Base-by-base conservation (phyloP, 2,888 invertebrate genomes). In the Drosophila lacicola region DNA sequence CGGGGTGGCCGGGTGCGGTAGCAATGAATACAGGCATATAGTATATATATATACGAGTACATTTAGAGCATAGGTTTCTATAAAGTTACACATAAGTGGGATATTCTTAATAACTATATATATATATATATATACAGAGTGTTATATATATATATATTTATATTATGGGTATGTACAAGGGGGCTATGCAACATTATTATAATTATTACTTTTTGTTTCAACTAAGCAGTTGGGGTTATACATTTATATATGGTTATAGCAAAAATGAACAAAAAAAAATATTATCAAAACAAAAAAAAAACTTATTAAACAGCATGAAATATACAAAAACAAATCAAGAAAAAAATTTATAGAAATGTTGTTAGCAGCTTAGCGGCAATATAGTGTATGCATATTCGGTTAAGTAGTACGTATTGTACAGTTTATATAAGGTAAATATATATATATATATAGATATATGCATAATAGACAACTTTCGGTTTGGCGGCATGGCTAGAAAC, bases 131-230 rank as follows among this genome's bases (percentile, higher is more conserved):
- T 17, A 46, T 36, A 39, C 25, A 42, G 1, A 2, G 25, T 25
- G 1, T 2, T 49, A 61, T 39, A 68, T 19, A 49, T 36, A 51
- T 65, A 29, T 46, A 51, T 61, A 51, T 58, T 41, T 70, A 60
- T 47, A 41, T 39, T 63, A 42, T 58, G 57, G 68, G 58, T 71
- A 70, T 71, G 57, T 71, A 71, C 70, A 70, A 45, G 36, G 57
- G 45, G 57, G 45, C 37, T 51, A 45, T 34, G 39, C 25, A 41
- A 3, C 29, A 37, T 34, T 17, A 13, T 17, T 14, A 41, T 29
- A 41, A 5, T 39, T 21, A 19, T 33, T 13, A 34, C 17, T 2
- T 17, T 41, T 14, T 33, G 44, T 13, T 44, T 25, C 14, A 45
- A 25, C 49, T 47, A 13, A 61, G 39, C 46, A 42, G 25, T 14